Base-by-base conservation (phyloP, 2,113 vertebrate species). In the Cyprinodon variegatus region DNA sequence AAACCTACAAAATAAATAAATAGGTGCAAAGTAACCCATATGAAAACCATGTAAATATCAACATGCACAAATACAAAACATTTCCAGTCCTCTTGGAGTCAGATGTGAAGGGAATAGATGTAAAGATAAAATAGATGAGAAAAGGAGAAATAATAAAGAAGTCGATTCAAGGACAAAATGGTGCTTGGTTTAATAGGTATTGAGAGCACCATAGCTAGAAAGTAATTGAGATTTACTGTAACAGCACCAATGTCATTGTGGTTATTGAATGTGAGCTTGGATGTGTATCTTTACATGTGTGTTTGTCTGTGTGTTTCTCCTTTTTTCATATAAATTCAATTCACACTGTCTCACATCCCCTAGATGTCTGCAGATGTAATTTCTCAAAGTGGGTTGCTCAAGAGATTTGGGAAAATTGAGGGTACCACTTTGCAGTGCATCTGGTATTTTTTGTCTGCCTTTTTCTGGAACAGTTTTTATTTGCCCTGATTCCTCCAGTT, bases 401-500 rank as follows among this genome's bases (percentile, higher is more conserved):
- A 75, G 72, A 76, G 61, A 9, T 77, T 74, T 83, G 76, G 53
- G 40, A 79, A 63, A 78, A 74, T 72, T 15, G 69, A 57, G 45
- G 65, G 11, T 72, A 76, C 70, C 68, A 72, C 11, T 63, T 37
- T 45, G 61, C 68, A n/a, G 4, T 45, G 40, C 14, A 40, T 63
- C 14, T 17, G 41, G 41, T 20, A 65, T 43, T 9, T 20, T 20
- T 29, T 36, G 8, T 20, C 64, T 45, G 48, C 3, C 39, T 79
- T 59, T 82, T 67, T 80, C 40, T 68, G 72, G 15, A 14, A 40
- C 53, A 65, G 48, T 86, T 88, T 89, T 77, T 71, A 78, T 86
- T 86, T 86, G 86, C 78, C 88, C 83, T 85, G 74, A 84, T 83
- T 84, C 72, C 70, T 87, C 14, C 61, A 70, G 81, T 83, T 65